Percentiles rank a stretch among this genome's conserved stretches.
Evolutionary conservation across 2,797 vertebrate species (phyloP).

Genomic region (Danionella dracula): DNA sequence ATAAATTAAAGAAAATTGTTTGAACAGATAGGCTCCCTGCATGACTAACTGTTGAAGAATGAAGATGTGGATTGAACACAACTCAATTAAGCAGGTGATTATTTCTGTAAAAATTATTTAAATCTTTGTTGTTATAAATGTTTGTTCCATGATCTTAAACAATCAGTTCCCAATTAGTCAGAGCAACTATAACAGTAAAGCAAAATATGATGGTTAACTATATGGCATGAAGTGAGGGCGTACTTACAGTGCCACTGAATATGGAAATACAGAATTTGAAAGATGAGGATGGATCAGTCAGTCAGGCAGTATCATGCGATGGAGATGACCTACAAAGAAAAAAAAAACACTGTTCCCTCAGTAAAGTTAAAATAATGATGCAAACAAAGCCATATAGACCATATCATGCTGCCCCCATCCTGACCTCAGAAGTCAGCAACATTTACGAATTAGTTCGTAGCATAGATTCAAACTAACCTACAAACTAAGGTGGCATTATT

Average conservation of each 20-base stretch:
- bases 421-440: slow-evolving; percentile 41
- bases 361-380: slow-evolving; percentile 59
- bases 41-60: slow-evolving; percentile 10
- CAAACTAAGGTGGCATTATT: slow-evolving; percentile 54
- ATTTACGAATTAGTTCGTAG: slow-evolving; percentile 31
- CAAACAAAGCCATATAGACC: slow-evolving; percentile 38
- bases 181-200: not conserved
- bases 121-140: slow-evolving; percentile 25
- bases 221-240: slow-evolving; percentile 64
- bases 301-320: slow-evolving; percentile 90
- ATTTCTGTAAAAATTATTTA: slow-evolving; percentile 4
- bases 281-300: slow-evolving; percentile 85
- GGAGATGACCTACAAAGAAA: slow-evolving; percentile 93
- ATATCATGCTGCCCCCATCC: slow-evolving; percentile 18
- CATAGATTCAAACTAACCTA: too few species aligned
- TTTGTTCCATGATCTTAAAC: slow-evolving; percentile 20
- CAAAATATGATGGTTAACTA: slow-evolving; percentile 28
- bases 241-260: slow-evolving; percentile 90
- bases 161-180: slow-evolving; percentile 3
- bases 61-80: slow-evolving; percentile 27
- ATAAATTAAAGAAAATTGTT: not conserved
- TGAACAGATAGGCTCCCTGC: not conserved
- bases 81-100: slow-evolving; percentile 28
- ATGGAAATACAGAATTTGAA: slow-evolving; percentile 81
- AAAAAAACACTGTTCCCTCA: slow-evolving; percentile 70